These are phyloP conservation scores for Andrena minutula DNA, from an alignment of 2,888 invertebrate species.

Conservation along the genomic window DNA sequence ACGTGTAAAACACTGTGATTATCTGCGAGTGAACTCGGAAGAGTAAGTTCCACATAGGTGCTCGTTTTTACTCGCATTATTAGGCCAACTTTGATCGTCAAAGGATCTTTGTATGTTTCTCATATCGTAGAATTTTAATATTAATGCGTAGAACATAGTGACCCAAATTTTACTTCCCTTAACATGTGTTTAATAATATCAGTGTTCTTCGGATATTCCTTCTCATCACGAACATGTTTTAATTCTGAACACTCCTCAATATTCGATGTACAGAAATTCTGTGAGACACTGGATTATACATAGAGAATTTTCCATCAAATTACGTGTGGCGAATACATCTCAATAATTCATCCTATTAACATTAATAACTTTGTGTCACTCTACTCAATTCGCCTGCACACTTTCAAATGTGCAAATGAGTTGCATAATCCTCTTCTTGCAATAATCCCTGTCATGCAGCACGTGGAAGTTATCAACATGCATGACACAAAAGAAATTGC, in stretches of 20 bases:
- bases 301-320: constrained; percentile 10
- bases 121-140: neutral
- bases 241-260: neutral
- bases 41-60: neutral
- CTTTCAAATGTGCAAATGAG: constrained; percentile 20
- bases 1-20: neutral
- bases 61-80: neutral
- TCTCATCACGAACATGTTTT: neutral
- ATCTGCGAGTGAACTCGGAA: neutral
- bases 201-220: neutral
- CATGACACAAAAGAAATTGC: constrained; percentile 18
- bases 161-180: constrained; percentile 8
- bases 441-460: constrained; percentile 21
- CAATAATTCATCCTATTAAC: constrained; percentile 31
- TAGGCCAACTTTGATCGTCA: constrained; percentile 24
- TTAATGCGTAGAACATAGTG: constrained; percentile 17
- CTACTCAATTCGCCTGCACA: neutral
- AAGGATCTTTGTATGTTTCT: constrained; percentile 26
- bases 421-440: constrained; percentile 12
- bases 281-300: neutral
- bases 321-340: neutral
- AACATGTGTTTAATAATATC: constrained; percentile 27
- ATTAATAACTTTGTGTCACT: constrained; percentile 12
- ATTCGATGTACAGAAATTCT: neutral
- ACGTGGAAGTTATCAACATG: constrained; percentile 28